Percentiles rank a stretch among this genome's conserved stretches.
These are phyloP conservation scores for Ectropis crepuscularia DNA, from an alignment of 2,888 invertebrate genomes.

Conservation along the genomic window DNA sequence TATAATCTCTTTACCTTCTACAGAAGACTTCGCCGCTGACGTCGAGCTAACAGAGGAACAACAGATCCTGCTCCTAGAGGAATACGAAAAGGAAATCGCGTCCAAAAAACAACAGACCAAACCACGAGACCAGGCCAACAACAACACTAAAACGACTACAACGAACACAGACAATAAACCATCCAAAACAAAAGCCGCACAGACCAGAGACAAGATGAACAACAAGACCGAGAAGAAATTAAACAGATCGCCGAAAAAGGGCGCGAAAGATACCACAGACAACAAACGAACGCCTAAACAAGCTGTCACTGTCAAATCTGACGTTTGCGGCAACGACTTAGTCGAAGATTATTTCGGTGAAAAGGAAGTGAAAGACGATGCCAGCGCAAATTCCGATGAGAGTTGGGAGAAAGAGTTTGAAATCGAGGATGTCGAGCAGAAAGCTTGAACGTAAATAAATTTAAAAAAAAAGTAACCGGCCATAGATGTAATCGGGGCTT, in stretches of 20 bases:
- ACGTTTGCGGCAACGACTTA: conserved; percentile 77
- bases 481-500: conserved; percentile 41
- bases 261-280: conserved; percentile 35
- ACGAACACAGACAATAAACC: conserved; percentile 53
- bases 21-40: conserved; percentile 87
- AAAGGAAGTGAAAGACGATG: conserved; percentile 75
- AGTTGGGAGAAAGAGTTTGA: conserved; percentile 87
- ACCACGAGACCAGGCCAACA: conserved; percentile 65
- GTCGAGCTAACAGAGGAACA: conserved; percentile 89
- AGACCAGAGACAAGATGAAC: conserved; percentile 63
- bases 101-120: conserved; percentile 68
- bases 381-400: conserved; percentile 81
- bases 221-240: conserved; percentile 43
- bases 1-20: conserved; percentile 44
- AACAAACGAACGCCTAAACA: conserved; percentile 67
- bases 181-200: conserved; percentile 51
- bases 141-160: conserved; percentile 64
- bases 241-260: conserved; percentile 30
- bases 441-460: conserved; percentile 56
- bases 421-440: conserved; percentile 71
- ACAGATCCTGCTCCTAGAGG: conserved; percentile 87
- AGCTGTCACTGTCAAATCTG: conserved; percentile 61
- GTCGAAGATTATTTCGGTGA: conserved; percentile 84
- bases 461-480: conserved; percentile 42
- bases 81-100: conserved; percentile 87